These are phyloP conservation scores for Bubalus kerabau DNA, from an alignment of 2,113 vertebrate genomes.

Conservation along the genomic window DNA sequence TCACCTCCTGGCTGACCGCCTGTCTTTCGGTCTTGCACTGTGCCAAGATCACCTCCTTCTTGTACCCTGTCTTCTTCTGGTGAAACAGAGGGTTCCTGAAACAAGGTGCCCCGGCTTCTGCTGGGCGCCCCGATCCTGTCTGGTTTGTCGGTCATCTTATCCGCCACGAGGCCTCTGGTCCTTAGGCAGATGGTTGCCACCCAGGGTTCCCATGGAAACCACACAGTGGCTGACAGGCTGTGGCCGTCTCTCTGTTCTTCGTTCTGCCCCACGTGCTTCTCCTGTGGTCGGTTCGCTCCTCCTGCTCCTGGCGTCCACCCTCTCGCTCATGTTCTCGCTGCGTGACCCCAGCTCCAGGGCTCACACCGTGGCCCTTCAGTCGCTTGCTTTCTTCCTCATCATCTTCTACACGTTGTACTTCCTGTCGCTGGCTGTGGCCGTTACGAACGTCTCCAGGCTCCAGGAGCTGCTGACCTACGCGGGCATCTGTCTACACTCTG, in stretches of 20 bases:
- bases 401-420: accelerated
- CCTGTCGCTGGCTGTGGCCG: background rate
- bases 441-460: accelerated
- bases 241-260: accelerated
- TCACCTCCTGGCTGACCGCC: background rate
- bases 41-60: constrained; percentile 40
- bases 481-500: constrained; percentile 49
- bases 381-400: background rate
- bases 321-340: background rate
- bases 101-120: constrained; percentile 2
- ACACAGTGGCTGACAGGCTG: accelerated
- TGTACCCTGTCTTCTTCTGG: constrained; percentile 23
- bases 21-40: constrained; percentile 49
- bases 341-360: accelerated
- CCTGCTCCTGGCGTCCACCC: background rate
- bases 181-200: accelerated
- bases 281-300: accelerated
- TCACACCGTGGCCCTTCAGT: background rate
- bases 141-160: accelerated
- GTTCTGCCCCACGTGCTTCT: background rate
- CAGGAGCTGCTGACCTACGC: background rate
- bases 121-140: background rate
- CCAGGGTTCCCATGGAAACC: background rate
- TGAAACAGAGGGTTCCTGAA: constrained; percentile 34
- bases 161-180: accelerated